Evolutionary conservation across 2,113 vertebrate genomes (phyloP).

Genomic region (Ciconia stormi): DNA sequence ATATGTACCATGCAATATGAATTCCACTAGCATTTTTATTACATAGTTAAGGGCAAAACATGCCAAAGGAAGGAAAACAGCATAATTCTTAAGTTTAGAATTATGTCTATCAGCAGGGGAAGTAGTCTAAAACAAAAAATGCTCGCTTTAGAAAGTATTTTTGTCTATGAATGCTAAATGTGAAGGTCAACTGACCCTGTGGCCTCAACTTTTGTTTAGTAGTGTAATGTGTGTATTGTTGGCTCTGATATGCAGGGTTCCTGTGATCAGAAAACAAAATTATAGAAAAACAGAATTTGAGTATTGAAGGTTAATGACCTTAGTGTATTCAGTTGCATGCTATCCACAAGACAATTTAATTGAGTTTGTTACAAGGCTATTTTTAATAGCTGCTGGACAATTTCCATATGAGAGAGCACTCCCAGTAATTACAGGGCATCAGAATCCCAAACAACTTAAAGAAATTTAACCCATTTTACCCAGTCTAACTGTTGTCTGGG

Average conservation of each 20-base stretch:
- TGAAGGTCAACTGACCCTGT: neutral
- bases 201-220: neutral
- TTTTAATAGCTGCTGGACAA: neutral
- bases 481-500: neutral
- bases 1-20: neutral
- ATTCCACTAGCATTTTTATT: neutral
- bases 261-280: neutral
- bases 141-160: neutral
- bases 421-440: neutral
- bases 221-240: neutral
- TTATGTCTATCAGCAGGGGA: neutral
- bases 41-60: neutral
- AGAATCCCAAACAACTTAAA: neutral
- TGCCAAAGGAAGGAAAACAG: neutral
- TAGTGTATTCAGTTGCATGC: conserved; percentile 26
- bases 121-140: neutral
- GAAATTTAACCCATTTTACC: neutral
- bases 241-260: neutral
- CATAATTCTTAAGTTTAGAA: neutral
- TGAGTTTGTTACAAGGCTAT: neutral
- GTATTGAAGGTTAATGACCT: conserved; percentile 28
- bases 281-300: neutral
- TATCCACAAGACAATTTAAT: neutral
- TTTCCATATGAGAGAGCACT: neutral
- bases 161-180: neutral